Base-by-base conservation (phyloP, 2,113 vertebrate genomes). In the Larimichthys crocea region DNA sequence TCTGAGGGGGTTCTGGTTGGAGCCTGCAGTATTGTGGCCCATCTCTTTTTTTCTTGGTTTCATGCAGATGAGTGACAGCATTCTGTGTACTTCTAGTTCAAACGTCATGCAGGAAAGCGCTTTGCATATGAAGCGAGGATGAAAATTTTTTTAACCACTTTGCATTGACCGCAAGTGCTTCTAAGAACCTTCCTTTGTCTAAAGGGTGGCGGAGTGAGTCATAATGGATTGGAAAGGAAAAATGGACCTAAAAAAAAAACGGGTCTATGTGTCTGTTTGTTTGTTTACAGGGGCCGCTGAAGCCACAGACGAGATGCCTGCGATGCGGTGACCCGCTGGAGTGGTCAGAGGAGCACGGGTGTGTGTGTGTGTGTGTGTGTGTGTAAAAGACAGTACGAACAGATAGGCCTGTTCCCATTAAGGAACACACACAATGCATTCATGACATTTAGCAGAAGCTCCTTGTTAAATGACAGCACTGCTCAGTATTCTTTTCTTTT, bases 71-170 rank as follows among this genome's bases (percentile, higher is more conserved):
- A 82, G 53, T 64, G 68, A 59, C 69, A 76, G 61, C 2, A 31
- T 29, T 79, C 85, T 70, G 50, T 77, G 60, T 20, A 29, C 62
- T 78, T 70, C 63, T 46, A 48, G 55, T 79, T 77, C 68, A 76
- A 62, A 82, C 55, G 35, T 84, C 65, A 60, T 22, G 42, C 53
- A 77, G 55, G 74, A 89, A 89, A 84, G 63, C 19, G 26, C 52
- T 95, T 95, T 95, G 92, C 93, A 94, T 95, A 75, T 72, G 81
- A 86, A 83, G 88, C 86, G 91, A 91, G 90, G 85, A 94, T 88
- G 87, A 84, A 94, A 93, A 94, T 93, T 69, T 93, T 69, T 40
- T 55, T 60, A 53, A 12, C 82, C 79, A 79, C 44, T 95, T 94
- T 94, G 91, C 93, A 95, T 94, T 70, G 76, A 85, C 90, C 84